A percentile compares a stretch with the other conserved stretches of the same genome.
phyloP scores from a whole-genome alignment of 2,797 vertebrate species.

The Xenops minutus region DNA sequence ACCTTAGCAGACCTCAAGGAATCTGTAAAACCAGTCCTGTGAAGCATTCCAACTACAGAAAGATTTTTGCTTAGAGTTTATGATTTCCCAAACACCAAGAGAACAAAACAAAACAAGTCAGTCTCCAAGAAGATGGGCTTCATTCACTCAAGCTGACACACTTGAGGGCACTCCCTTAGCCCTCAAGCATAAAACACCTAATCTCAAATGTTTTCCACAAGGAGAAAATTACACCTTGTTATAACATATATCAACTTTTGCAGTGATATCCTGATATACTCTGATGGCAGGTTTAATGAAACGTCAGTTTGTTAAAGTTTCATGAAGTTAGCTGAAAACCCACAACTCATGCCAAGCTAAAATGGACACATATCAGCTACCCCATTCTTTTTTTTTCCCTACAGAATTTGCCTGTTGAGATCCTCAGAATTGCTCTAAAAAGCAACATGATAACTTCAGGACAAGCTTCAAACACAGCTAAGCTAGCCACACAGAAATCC shows the following conservation, averaged over 20 bases:
- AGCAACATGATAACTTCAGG: not conserved
- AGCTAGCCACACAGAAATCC: accelerated
- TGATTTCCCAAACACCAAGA: not conserved
- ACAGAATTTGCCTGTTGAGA: not conserved
- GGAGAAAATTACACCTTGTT: not conserved
- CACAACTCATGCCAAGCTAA: not conserved
- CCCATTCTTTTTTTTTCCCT: not conserved
- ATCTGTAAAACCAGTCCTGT: not conserved
- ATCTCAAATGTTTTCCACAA: not conserved
- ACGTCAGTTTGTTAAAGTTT: not conserved
- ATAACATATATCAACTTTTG: accelerated
- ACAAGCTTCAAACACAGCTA: not conserved
- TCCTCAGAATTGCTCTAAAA: not conserved
- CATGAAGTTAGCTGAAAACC: not conserved
- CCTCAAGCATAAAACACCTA: not conserved
- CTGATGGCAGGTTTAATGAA: not conserved
- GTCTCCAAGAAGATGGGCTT: not conserved
- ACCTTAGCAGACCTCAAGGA: not conserved
- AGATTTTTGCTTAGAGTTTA: not conserved
- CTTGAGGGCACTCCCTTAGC: not conserved
- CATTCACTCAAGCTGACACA: not conserved
- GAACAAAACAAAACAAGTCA: not conserved
- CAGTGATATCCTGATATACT: not conserved
- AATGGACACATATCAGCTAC: accelerated
- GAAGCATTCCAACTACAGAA: not conserved